Evolutionary conservation across 2,113 vertebrate genomes (phyloP).

Genomic region (Sylvilagus bachmani): DNA sequence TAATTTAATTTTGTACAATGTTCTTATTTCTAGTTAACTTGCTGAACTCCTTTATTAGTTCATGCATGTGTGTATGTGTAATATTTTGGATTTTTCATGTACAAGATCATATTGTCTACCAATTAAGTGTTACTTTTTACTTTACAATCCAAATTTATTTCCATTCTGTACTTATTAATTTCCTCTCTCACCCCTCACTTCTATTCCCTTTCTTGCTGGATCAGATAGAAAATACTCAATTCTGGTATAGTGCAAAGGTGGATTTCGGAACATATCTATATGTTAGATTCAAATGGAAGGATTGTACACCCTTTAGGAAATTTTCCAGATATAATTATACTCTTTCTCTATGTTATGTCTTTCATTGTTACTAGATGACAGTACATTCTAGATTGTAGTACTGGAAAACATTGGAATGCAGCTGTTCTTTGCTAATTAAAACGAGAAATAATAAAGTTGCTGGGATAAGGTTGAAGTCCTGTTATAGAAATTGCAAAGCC

Average conservation of each 20-base stretch:
- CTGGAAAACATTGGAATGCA: neutral
- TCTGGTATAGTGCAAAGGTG: neutral
- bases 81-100: neutral
- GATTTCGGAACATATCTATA: neutral
- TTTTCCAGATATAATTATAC: neutral
- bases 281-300: neutral
- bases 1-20: neutral
- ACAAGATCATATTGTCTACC: neutral
- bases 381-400: neutral
- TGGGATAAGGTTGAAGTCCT: neutral
- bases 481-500: slow-evolving; percentile 32
- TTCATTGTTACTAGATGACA: neutral
- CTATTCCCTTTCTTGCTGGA: neutral
- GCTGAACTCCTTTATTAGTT: neutral
- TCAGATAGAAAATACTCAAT: neutral
- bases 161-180: neutral
- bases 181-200: neutral
- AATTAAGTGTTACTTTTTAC: neutral
- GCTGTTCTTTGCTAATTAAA: slow-evolving; percentile 42
- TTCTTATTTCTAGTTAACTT: neutral
- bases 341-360: neutral
- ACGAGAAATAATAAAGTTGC: slow-evolving; percentile 35
- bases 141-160: slow-evolving; percentile 21
- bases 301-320: neutral
- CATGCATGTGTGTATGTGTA: neutral